Evolutionary conservation across 2,113 vertebrate species (phyloP), one percentile per base, ranked within the genome.

Genomic region (Kryptolebias marmoratus): DNA sequence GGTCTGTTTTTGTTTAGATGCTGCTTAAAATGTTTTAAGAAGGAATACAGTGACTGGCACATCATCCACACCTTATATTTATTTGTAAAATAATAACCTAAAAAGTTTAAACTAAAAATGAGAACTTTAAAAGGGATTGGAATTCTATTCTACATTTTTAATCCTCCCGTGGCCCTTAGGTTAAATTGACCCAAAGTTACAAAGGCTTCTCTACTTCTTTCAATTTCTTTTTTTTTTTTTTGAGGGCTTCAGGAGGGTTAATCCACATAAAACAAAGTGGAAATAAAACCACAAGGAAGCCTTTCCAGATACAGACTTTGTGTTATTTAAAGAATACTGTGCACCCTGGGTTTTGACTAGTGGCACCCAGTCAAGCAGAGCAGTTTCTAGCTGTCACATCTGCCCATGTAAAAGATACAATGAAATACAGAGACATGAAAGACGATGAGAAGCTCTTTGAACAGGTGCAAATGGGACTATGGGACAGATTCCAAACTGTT

Each of bases 401-500:
- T 63, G 36, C 50, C 56, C n/a, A 64, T 86, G 50, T 68, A 58
- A 63, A 61, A 7, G 55, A 36, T 27, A 8, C 14, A 13, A 30
- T 65, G 72, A 64, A 81, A 82, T 63, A 71, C 44, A 2, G 52
- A 72, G 53, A 73, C 30, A 71, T 71, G 73, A 65, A 70, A 82
- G 60, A 55, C 63, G 39, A 13, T n/a, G 50, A 64, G 61, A 64
- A n/a, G 59, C 63, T 85, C 56, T 81, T 73, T 77, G 70, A 84
- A 77, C 79, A 84, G 79, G 77, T 87, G 84, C 71, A 79, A 66
- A 59, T 6, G 75, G 59, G 60, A 79, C 48, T 0, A 30, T 58
- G 59, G 68, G 73, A 68, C 56, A 45, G 65, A 75, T 87, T 85
- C 87, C 64, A 79, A 74, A 85, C 83, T 83, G 75, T 81, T 88